Base-by-base conservation (phyloP, 2,797 vertebrate species). In the Micrastur ruficollis region DNA sequence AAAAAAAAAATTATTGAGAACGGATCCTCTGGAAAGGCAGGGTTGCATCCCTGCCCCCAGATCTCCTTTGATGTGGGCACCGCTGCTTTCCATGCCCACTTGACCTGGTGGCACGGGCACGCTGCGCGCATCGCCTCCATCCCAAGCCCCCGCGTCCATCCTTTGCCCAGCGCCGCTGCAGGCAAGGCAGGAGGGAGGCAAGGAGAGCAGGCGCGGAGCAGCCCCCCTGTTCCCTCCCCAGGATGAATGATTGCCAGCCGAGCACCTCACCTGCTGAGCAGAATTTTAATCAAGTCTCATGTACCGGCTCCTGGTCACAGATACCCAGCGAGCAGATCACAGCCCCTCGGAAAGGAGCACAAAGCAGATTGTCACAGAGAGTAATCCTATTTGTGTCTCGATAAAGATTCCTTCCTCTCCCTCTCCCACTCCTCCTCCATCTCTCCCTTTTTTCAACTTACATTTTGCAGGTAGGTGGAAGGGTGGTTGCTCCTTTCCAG, bases 321-420 rank as follows among this genome's bases (percentile, higher is more conserved):
- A 81, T 79, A 92, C 56, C 72, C 81, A 66, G 92, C 14, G 65
- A 97, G 97, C 87, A 73, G 97, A 97, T 97, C 93, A 66, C 84
- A 94, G 95, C 56, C 89, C 95, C 90, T 94, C 36, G 10, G 87
- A 95, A 93, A 2, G 53, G 72, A 97, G 52, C 87, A 73, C 50
- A 93, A 95, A 96, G 90, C 95, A 93, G 93, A 80, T 62, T 96
- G 93, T 94, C 91, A 95, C 89, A 38, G 66, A 89, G 88, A 76
- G 74, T 94, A 96, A 96, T 95, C 95, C 94, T 79, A 70, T 95
- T 95, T 92, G 89, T 95, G 91, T 62, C 73, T 61, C 72, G 90
- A 91, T 87, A 94, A 96, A 93, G 96, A 58, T 75, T 84, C 73
- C 81, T 95, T 88, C 93, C 81, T 89, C 55, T 71, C 71, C 76